Evolutionary conservation across 2,113 vertebrate species (phyloP).

Genomic region (Corvus hawaiiensis): DNA sequence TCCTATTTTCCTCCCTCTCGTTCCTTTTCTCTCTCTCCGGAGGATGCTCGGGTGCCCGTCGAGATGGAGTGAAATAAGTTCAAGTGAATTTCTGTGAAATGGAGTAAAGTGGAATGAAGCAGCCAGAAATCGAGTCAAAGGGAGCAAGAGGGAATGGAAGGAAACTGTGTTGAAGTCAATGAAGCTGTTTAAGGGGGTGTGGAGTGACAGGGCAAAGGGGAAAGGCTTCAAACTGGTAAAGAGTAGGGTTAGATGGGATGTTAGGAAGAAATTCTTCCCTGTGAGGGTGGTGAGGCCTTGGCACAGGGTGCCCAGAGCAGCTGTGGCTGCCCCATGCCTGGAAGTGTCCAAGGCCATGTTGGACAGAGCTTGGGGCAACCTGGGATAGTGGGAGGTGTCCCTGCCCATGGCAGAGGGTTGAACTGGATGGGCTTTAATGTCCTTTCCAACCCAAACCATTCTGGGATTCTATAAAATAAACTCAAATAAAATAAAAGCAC

Average conservation of each 20-base stretch:
- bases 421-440: not conserved
- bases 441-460: not conserved
- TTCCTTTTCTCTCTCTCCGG: not conserved
- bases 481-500: not conserved
- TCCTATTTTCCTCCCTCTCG: not conserved
- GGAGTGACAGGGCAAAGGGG: not conserved
- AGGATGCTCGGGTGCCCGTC: not conserved
- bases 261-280: not conserved
- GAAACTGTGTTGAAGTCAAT: not conserved
- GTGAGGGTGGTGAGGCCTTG: not conserved
- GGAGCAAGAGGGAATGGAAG: rapidly evolving
- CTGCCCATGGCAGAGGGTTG: not conserved
- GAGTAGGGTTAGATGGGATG: too few relatives aligned
- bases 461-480: not conserved
- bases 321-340: not conserved
- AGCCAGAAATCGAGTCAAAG: not conserved
- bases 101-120: not conserved
- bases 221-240: not conserved
- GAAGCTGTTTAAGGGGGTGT: not conserved
- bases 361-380: not conserved
- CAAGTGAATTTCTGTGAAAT: not conserved
- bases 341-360: not conserved
- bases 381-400: not conserved
- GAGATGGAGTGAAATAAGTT: not conserved
- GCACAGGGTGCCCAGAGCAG: not conserved